Evolutionary conservation across 2,888 invertebrate species (phyloP), one percentile per base, ranked within the genome.

Genomic region (Anthophora plumipes): DNA sequence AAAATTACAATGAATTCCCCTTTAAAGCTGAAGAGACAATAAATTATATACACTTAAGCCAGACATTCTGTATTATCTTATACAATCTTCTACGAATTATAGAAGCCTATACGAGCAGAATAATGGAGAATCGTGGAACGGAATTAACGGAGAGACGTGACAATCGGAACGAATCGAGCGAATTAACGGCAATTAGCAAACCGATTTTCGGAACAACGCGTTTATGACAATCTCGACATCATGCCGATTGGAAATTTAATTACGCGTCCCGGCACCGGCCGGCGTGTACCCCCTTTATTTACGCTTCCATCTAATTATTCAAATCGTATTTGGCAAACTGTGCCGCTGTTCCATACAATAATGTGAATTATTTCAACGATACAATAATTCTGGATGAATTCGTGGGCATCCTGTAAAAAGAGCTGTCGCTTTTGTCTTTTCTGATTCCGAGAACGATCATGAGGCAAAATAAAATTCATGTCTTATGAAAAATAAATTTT

Each of bases 301-400:
- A 70, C 50, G 25, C 37, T 61, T 39, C 55, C 61, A 50, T 70
- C 25, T 63, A 57, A 74, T 75, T 81, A 80, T 81, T 74, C 70
- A 71, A 79, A 80, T 80, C 12, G 8, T 54, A 31, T 67, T 70
- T 74, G 63, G 37, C 54, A 69, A 66, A 70, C 25, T 64, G 59
- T 12, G n/a, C 22, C 14, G 8, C 17, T 4, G n/a, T 57, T 48
- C 54, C 31, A 7, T 43, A 14, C 46, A 43, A 14, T 25, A 57
- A 14, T 39, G 43, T 17, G 20, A 20, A 46, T 72, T 72, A 73
- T 54, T 39, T 46, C 37, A 46, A 17, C 17, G 22, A 50, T 20
- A 39, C 52, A 46, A 25, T 63, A 63, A 63, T 71, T 63, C 6
- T 4, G 1, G 7, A 4, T 12, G 8, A 46, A 54, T 54, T 67